These are phyloP conservation scores for Crenuchus spilurus DNA, from an alignment of 2,797 vertebrate species.

Conservation along the genomic window DNA sequence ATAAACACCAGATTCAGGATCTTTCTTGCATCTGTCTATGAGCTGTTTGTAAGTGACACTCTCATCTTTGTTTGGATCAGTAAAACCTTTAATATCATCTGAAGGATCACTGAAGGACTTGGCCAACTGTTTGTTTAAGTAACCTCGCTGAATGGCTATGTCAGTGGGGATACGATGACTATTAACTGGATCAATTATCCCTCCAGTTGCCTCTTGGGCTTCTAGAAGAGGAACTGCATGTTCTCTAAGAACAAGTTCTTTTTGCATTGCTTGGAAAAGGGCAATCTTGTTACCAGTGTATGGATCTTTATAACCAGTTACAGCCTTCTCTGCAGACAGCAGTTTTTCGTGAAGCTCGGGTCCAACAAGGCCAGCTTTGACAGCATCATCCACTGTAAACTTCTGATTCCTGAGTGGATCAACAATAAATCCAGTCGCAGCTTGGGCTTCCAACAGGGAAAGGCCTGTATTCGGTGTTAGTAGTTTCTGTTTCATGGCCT, in stretches of 20 bases:
- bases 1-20: constrained; percentile 81
- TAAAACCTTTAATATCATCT: constrained; percentile 83
- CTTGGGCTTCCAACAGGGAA: constrained; percentile 91
- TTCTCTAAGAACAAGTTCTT: constrained; percentile 85
- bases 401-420: constrained; percentile 87
- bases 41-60: constrained; percentile 84
- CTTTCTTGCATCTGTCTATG: constrained; percentile 78
- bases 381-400: constrained; percentile 89
- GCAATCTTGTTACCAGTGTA: constrained; percentile 91
- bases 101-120: constrained; percentile 77
- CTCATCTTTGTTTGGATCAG: constrained; percentile 85
- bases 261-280: constrained; percentile 95
- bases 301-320: constrained; percentile 93
- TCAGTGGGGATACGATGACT: constrained; percentile 89
- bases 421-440: constrained; percentile 89
- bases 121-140: constrained; percentile 78
- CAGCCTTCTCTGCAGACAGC: constrained; percentile 89
- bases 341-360: constrained; percentile 95
- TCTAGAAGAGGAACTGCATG: constrained; percentile 90
- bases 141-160: constrained; percentile 84
- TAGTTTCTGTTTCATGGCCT: constrained; percentile 86
- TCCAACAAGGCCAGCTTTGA: constrained; percentile 88
- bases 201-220: constrained; percentile 89
- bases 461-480: constrained; percentile 84
- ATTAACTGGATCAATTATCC: constrained; percentile 89